phyloP scores from a whole-genome alignment of 1,140 invertebrate genomes.

The Heterodera carotae region DNA sequence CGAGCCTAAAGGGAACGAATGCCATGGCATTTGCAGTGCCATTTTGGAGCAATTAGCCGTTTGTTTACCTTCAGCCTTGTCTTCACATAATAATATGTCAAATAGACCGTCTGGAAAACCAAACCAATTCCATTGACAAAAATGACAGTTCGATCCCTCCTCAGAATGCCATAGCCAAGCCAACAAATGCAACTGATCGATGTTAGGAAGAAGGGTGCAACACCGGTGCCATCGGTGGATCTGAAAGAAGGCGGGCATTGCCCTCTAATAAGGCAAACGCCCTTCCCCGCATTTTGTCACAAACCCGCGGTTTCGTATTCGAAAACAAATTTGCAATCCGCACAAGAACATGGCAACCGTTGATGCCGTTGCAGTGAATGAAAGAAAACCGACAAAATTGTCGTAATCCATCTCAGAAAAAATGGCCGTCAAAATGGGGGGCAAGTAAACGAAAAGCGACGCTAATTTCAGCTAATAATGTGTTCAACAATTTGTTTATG shows the following conservation, averaged over 20 bases:
- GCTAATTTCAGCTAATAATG: too few relatives aligned
- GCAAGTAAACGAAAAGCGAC: too few relatives aligned
- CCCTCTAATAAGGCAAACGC: too few relatives aligned
- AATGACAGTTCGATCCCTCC: constrained; percentile 54
- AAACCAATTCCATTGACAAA: constrained; percentile 60
- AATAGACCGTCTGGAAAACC: constrained; percentile 54
- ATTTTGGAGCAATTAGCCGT: not conserved
- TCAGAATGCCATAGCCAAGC: constrained; percentile 57
- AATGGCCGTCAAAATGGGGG: not conserved
- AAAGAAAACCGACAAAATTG: constrained; percentile 46
- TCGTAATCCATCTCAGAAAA: constrained; percentile 34
- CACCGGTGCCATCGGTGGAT: constrained; percentile 42
- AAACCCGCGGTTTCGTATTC: constrained; percentile 52
- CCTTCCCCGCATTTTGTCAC: too few relatives aligned
- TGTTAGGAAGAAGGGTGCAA: constrained; percentile 54
- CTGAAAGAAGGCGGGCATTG: not conserved
- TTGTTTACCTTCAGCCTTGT: constrained; percentile 55
- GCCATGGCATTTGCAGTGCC: not conserved
- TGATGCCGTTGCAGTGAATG: constrained; percentile 53
- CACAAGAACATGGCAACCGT: constrained; percentile 53
- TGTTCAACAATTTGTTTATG: too few relatives aligned
- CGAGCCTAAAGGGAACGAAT: constrained; percentile 44
- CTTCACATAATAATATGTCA: constrained; percentile 59
- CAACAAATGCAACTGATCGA: constrained; percentile 59
- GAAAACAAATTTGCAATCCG: constrained; percentile 52